phyloP scores from a whole-genome alignment of 2,113 vertebrate genomes.

The Mastomys coucha region DNA sequence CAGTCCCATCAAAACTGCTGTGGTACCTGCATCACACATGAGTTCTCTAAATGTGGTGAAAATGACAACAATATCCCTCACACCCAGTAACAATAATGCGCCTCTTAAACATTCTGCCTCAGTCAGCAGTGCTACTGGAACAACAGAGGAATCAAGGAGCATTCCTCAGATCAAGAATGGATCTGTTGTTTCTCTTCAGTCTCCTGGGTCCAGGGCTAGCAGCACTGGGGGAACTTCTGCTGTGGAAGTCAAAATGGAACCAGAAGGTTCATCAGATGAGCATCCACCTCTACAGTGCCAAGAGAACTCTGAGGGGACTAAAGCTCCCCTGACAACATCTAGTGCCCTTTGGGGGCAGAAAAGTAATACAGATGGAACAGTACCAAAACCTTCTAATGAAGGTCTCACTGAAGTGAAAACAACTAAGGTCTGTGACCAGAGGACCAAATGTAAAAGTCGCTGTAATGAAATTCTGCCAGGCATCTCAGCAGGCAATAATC shows the following conservation, averaged over 20 bases:
- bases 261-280: constrained; percentile 91
- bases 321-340: constrained; percentile 80
- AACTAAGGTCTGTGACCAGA: constrained; percentile 85
- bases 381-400: constrained; percentile 90
- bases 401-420: constrained; percentile 89
- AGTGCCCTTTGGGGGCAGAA: constrained; percentile 83
- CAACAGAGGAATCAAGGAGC: constrained; percentile 87
- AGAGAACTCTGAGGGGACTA: constrained; percentile 83
- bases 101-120: constrained; percentile 91
- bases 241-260: constrained; percentile 93
- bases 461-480: constrained; percentile 84
- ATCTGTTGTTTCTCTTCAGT: constrained; percentile 91
- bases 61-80: constrained; percentile 96
- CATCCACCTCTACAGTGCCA: constrained; percentile 85
- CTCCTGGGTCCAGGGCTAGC: constrained; percentile 87
- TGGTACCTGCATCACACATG: constrained; percentile 94
- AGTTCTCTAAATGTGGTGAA: constrained; percentile 96
- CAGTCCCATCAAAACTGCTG: constrained; percentile 96
- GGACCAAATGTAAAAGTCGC: constrained; percentile 88
- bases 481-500: constrained; percentile 89
- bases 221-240: constrained; percentile 80
- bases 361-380: constrained; percentile 81
- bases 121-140: constrained; percentile 82
- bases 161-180: constrained; percentile 90
- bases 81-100: constrained; percentile 88